phyloP scores from a whole-genome alignment of 1,140 invertebrate species.

The Papilio dardanus region DNA sequence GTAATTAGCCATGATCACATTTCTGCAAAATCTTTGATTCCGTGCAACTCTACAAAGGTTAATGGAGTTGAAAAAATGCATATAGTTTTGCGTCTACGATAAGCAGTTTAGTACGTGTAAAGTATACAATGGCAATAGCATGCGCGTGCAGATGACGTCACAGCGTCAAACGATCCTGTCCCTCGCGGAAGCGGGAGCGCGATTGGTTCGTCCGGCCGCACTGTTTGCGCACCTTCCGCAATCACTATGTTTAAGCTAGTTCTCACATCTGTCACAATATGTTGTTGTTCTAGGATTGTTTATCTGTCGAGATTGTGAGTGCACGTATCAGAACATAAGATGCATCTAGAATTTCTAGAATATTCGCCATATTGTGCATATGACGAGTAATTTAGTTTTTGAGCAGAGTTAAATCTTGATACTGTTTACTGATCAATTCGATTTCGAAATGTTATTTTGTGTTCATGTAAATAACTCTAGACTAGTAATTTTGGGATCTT shows the following conservation, averaged over 20 bases:
- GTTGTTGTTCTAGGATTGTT: background rate
- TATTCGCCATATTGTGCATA: background rate
- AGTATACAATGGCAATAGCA: constrained; percentile 18
- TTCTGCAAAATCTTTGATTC: background rate
- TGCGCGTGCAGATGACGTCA: constrained; percentile 52
- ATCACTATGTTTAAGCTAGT: constrained; percentile 52
- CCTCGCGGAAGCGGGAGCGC: constrained; percentile 64
- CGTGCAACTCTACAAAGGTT: no score
- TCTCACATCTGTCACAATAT: constrained; percentile 34
- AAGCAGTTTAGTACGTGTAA: constrained; percentile 1
- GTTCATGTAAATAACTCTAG: no score
- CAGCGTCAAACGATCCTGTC: constrained; percentile 59
- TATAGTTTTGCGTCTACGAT: constrained; percentile 24
- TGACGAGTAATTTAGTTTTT: background rate
- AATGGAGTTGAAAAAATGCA: background rate
- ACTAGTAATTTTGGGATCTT: no score
- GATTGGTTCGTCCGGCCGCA: constrained; percentile 75
- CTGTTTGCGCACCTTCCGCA: constrained; percentile 68
- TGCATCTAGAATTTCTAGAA: background rate
- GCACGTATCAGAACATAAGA: background rate
- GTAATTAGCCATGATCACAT: background rate
- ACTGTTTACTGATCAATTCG: background rate
- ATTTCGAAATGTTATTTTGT: no score
- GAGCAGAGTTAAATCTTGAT: background rate
- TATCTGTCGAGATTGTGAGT: background rate